A percentile compares a stretch with the other conserved stretches of the same genome.
These are phyloP conservation scores for Edolisoma coerulescens DNA, from an alignment of 2,113 vertebrate species.

Conservation along the genomic window DNA sequence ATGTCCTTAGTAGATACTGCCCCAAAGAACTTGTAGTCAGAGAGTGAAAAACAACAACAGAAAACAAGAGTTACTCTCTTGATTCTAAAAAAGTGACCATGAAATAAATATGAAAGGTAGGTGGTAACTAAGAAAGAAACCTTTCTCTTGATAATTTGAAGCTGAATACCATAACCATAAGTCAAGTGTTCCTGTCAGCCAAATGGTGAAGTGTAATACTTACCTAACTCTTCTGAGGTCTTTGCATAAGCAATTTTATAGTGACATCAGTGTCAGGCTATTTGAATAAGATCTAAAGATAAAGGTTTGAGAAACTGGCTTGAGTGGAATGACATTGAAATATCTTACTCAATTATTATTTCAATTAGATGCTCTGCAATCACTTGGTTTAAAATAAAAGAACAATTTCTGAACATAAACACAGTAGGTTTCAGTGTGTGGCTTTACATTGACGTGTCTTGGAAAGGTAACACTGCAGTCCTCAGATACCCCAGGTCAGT, in stretches of 20 bases:
- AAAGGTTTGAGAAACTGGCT: constrained; percentile 42
- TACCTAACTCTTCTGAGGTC: constrained; percentile 35
- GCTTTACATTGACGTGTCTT: constrained; percentile 39
- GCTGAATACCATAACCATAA: constrained; percentile 24
- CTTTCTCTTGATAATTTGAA: neutral
- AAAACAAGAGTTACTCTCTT: neutral
- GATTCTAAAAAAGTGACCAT: neutral
- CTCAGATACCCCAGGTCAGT: constrained; percentile 14
- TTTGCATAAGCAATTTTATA: constrained; percentile 33
- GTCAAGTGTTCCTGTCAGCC: constrained; percentile 23
- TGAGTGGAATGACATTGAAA: neutral
- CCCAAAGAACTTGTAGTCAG: neutral
- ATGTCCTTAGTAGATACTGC: neutral
- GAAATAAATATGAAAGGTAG: neutral
- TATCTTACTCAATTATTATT: constrained; percentile 3
- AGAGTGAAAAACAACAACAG: neutral
- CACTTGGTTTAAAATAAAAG: constrained; percentile 39
- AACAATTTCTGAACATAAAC: neutral
- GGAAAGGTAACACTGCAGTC: constrained; percentile 2
- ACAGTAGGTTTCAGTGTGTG: neutral
- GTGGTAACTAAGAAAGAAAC: neutral
- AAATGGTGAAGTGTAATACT: constrained; percentile 12
- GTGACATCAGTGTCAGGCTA: constrained; percentile 47
- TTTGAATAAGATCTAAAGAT: constrained; percentile 47
- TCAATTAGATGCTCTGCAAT: constrained; percentile 5